Evolutionary conservation across 2,888 invertebrate genomes (phyloP).

Genomic region (Archaeoteleia sp.): DNA sequence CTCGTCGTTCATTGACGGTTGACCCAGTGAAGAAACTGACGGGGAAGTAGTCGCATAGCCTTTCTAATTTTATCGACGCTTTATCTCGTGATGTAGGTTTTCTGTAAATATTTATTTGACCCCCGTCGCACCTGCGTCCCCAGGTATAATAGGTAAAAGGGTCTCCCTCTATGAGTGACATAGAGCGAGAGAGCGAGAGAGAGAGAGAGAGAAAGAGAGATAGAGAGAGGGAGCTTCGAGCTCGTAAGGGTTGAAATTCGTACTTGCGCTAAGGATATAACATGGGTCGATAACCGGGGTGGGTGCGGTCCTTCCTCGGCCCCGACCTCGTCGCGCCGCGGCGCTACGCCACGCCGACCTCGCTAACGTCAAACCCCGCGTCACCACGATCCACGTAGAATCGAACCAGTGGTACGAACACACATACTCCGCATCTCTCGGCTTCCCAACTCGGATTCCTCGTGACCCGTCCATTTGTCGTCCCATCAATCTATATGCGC

Average conservation of each 20-base stretch:
- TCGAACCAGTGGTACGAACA: conserved; percentile 31
- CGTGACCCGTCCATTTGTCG: conserved; percentile 14
- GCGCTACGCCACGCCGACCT: conserved; percentile 29
- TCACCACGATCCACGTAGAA: conserved; percentile 23
- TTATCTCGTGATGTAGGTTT: conserved; percentile 19
- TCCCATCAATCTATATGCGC: not conserved
- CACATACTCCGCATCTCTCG: conserved; percentile 17
- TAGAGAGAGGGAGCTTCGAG: conserved; percentile 19
- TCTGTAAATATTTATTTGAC: conserved; percentile 36
- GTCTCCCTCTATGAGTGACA: not conserved
- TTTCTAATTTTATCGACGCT: conserved; percentile 25
- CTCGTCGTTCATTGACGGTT: no score
- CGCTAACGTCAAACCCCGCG: conserved; percentile 30
- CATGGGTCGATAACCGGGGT: conserved; percentile 53
- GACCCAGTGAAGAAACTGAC: no score
- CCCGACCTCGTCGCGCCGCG: conserved; percentile 36
- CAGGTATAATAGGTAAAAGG: no score
- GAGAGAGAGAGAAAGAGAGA: conserved; percentile 14
- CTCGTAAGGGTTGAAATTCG: conserved; percentile 50
- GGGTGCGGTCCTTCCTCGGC: conserved; percentile 54
- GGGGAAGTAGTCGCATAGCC: not conserved
- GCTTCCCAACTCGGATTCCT: conserved; percentile 14
- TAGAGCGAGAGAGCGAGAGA: conserved; percentile 22
- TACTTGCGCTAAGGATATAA: conserved; percentile 51
- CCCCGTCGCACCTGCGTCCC: conserved; percentile 2